A percentile compares a stretch with the other conserved stretches of the same genome.
These are phyloP conservation scores for Amphipoea oculea DNA, from an alignment of 2,888 invertebrate species.

Conservation along the genomic window DNA sequence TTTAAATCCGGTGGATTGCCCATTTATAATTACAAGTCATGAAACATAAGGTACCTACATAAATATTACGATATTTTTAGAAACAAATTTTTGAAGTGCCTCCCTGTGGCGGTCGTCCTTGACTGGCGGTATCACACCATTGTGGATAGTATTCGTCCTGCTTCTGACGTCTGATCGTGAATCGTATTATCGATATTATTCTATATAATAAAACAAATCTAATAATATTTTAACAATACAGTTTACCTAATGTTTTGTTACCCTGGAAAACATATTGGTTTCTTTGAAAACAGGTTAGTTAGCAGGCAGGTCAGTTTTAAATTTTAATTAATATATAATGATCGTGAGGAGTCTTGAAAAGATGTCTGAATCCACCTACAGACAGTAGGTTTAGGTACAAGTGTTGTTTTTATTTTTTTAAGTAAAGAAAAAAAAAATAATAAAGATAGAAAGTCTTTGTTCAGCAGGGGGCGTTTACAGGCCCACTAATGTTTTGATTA, in stretches of 20 bases:
- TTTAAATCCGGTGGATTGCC: too few species aligned
- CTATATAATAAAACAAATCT: too few species aligned
- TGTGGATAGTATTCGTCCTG: conserved; percentile 5
- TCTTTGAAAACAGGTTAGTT: conserved; percentile 6
- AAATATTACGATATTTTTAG: background rate
- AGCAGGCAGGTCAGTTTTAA: background rate
- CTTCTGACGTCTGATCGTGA: background rate
- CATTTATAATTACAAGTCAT: background rate
- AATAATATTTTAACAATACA: too few species aligned
- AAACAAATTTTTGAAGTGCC: background rate
- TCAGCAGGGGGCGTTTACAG: background rate
- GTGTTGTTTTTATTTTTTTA: background rate
- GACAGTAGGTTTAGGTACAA: background rate
- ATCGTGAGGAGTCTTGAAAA: background rate
- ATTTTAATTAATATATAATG: background rate
- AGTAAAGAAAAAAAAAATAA: too few species aligned
- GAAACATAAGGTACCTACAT: background rate
- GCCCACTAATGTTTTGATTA: background rate
- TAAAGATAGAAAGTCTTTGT: background rate
- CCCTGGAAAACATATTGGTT: background rate
- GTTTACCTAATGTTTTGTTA: conserved; percentile 27
- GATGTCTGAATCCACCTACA: too few species aligned
- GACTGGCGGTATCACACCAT: conserved; percentile 13
- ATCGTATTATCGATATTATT: conserved; percentile 4
- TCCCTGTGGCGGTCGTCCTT: background rate